phyloP scores from a whole-genome alignment of 64 coral and sea anemone genomes.

The Stylophora pistillata region DNA sequence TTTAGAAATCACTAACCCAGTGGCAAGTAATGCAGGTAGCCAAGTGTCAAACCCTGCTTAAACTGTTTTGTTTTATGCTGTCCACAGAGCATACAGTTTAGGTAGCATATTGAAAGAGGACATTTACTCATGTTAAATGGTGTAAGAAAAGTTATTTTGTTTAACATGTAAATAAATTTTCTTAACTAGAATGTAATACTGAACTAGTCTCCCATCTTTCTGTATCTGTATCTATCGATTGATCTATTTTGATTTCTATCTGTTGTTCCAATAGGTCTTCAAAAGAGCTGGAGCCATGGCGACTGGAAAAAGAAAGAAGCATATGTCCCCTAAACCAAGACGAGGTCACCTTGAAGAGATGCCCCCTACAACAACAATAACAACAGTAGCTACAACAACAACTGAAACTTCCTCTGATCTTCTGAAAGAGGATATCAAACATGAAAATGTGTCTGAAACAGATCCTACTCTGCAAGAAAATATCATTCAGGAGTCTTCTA shows the following conservation, averaged over 20 bases:
- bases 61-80: no score
- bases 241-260: neutral
- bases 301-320: constrained; percentile 85
- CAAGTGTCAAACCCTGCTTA: no score
- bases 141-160: no score
- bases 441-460: neutral
- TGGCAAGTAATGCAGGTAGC: no score
- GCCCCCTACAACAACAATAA: constrained; percentile 31
- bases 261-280: constrained; percentile 62
- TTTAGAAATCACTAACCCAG: no score
- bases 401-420: constrained; percentile 1
- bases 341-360: constrained; percentile 57
- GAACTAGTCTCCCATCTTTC: no score
- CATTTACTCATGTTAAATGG: no score
- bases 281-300: constrained; percentile 93
- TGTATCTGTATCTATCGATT: no score
- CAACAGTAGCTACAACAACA: constrained; percentile 4
- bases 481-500: neutral
- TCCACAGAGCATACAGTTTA: no score
- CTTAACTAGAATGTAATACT: no score
- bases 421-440: neutral
- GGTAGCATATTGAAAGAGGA: no score
- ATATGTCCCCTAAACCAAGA: constrained; percentile 76
- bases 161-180: no score
- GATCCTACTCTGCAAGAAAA: neutral